Evolutionary conservation across 2,888 invertebrate species (phyloP), one percentile per base, ranked within the genome.

Genomic region (Sarcophaga rosellei): DNA sequence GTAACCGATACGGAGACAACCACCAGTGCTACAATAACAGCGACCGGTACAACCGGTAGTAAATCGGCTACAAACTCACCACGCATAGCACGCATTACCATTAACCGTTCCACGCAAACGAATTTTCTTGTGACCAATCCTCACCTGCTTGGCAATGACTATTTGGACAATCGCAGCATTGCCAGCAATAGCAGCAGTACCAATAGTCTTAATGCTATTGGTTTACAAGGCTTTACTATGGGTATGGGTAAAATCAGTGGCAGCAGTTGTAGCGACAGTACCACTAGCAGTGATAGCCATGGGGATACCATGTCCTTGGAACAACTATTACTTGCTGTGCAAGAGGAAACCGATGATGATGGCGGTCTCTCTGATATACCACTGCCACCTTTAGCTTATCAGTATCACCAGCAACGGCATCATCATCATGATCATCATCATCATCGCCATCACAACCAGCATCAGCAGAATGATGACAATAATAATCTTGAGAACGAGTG

Each of bases 301-400:
- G 78, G 61, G 20, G 88, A 88, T 63, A 88, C 89, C 74, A 89
- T 90, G 79, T 90, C 89, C 66, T 89, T 92, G 89, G 90, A 91
- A 80, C 90, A 91, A 63, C 83, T 91, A 85, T 84, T 92, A 87
- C 90, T 90, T 69, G 90, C 89, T 17, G 91, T 91, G 45, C 90
- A 88, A 45, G 92, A 91, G 74, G 91, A 92, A 85, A 89, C 88
- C 66, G 91, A 87, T 79, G 89, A 90, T 59, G 89, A 90, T 70
- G 80, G 69, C 11, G 72, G 69, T 4, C 17, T 79, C n/a, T 84
- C 79, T n/a, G 84, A 84, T 84, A 84, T 84, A 72, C 84, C 81
- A 35, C 57, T 79, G 77, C 80, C 69, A 45, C 65, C 84, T 10
- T 53, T 68, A 63, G 73, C 85, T 20, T 75, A 85, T 17, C 79